Percentiles rank a stretch among this genome's conserved stretches.
These are phyloP conservation scores for Calliopum simillimum DNA, from an alignment of 2,888 invertebrate genomes.

Conservation along the genomic window DNA sequence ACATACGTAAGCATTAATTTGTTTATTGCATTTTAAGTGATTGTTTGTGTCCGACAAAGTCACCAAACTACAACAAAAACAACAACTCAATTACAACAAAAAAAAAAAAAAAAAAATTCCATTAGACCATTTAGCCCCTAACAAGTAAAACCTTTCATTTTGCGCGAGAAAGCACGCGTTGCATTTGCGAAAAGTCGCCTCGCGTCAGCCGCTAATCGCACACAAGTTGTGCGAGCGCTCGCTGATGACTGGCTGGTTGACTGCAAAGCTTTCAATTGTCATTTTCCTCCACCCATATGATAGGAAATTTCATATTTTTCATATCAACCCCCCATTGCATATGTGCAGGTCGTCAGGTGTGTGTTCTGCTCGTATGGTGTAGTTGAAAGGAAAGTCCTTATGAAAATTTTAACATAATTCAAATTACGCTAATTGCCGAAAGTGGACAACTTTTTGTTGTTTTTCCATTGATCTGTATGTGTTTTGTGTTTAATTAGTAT, in stretches of 20 bases:
- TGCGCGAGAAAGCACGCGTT: background rate
- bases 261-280: background rate
- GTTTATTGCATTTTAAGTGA: slow-evolving; percentile 54
- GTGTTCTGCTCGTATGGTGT: background rate
- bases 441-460: background rate
- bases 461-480: slow-evolving; percentile 30
- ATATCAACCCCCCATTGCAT: background rate
- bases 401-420: slow-evolving; percentile 65
- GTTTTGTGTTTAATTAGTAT: slow-evolving; percentile 41
- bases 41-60: slow-evolving; percentile 35
- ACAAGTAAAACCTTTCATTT: slow-evolving; percentile 22
- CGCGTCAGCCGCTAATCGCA: slow-evolving; percentile 41
- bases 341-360: too few relatives aligned
- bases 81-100: slow-evolving; percentile 32
- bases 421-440: slow-evolving; percentile 63
- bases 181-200: background rate
- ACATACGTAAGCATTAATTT: slow-evolving; percentile 45
- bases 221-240: background rate
- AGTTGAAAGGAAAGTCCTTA: slow-evolving; percentile 49
- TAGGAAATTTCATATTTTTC: background rate
- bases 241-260: background rate
- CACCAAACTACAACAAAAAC: slow-evolving; percentile 28
- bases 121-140: slow-evolving; percentile 1
- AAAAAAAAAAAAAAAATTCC: too few relatives aligned
- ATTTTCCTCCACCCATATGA: background rate